Evolutionary conservation across 2,888 invertebrate genomes (phyloP).

Genomic region (Drosophila pegasa): DNA sequence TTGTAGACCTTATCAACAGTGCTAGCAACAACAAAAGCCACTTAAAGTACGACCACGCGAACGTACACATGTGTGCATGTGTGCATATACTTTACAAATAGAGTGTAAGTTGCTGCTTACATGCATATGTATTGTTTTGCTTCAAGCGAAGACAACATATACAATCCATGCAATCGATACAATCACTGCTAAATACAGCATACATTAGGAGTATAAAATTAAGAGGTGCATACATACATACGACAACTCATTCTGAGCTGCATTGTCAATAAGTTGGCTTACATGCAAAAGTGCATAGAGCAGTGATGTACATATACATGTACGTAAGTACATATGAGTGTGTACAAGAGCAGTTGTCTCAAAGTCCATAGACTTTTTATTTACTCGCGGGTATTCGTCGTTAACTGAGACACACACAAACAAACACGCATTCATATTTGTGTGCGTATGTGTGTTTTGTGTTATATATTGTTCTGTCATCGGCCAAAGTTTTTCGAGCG

Average conservation of each 20-base stretch:
- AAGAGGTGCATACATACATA: too few relatives aligned
- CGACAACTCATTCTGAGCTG: too few relatives aligned
- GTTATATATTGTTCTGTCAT: conserved; percentile 32
- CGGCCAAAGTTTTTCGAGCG: conserved; percentile 38
- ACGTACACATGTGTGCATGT: not conserved
- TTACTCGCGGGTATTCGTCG: conserved; percentile 47
- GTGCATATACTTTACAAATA: not conserved
- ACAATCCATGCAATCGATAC: conserved; percentile 21
- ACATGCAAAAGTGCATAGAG: not conserved
- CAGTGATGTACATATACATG: not conserved
- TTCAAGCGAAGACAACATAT: conserved; percentile 27
- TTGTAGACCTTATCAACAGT: conserved; percentile 47
- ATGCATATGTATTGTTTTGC: not conserved
- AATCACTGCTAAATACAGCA: not conserved
- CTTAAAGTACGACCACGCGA: conserved; percentile 30
- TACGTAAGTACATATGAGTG: conserved; percentile 15
- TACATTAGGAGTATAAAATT: too few relatives aligned
- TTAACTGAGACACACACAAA: conserved; percentile 10
- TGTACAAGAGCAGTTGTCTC: conserved; percentile 27
- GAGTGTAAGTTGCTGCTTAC: not conserved
- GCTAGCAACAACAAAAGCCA: conserved; percentile 37
- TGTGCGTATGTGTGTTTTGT: not conserved
- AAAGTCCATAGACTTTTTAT: conserved; percentile 50
- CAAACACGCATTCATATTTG: too few relatives aligned
- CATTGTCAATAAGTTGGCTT: too few relatives aligned